A percentile compares a stretch with the other conserved stretches of the same genome.
Evolutionary conservation across 2,888 invertebrate species (phyloP).

Genomic region (Euzophera pinguis): DNA sequence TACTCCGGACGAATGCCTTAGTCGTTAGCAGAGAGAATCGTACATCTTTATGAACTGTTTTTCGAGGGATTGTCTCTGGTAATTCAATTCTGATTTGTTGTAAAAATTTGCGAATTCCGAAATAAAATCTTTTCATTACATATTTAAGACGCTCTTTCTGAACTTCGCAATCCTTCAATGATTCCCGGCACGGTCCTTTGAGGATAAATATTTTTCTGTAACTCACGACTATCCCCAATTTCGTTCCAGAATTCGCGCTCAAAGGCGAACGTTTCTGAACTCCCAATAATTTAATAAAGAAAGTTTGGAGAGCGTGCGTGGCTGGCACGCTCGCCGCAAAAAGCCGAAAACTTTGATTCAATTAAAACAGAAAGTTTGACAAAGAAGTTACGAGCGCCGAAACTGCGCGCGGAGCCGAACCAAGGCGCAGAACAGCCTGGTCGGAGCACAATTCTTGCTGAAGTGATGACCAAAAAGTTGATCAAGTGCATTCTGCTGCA

Average conservation of each 20-base stretch:
- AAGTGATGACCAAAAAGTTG: not conserved
- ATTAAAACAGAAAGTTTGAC: conserved; percentile 75
- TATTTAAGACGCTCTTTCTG: not conserved
- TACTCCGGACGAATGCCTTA: conserved; percentile 65
- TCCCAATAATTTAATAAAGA: conserved; percentile 79
- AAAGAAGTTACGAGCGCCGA: conserved; percentile 65
- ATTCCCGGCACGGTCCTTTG: conserved; percentile 28
- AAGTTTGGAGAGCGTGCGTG: conserved; percentile 77
- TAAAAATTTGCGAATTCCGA: not conserved
- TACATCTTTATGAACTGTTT: conserved; percentile 71
- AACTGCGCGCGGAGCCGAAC: conserved; percentile 41
- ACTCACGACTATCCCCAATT: conserved; percentile 63
- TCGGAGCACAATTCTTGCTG: not conserved
- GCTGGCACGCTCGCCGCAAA: conserved; percentile 75
- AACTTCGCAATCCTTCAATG: conserved; percentile 16
- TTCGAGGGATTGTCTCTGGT: conserved; percentile 45
- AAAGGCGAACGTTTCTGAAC: conserved; percentile 76
- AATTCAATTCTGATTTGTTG: conserved; percentile 34
- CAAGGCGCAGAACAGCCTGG: conserved; percentile 20
- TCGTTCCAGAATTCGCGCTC: conserved; percentile 65
- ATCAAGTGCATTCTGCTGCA: not conserved
- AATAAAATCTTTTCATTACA: not conserved
- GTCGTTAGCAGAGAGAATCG: conserved; percentile 62
- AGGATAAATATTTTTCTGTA: conserved; percentile 50
- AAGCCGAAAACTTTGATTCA: conserved; percentile 79